Evolutionary conservation across 2,888 invertebrate genomes (phyloP), one percentile per base, ranked within the genome.

Genomic region (Chymomyza amoena): DNA sequence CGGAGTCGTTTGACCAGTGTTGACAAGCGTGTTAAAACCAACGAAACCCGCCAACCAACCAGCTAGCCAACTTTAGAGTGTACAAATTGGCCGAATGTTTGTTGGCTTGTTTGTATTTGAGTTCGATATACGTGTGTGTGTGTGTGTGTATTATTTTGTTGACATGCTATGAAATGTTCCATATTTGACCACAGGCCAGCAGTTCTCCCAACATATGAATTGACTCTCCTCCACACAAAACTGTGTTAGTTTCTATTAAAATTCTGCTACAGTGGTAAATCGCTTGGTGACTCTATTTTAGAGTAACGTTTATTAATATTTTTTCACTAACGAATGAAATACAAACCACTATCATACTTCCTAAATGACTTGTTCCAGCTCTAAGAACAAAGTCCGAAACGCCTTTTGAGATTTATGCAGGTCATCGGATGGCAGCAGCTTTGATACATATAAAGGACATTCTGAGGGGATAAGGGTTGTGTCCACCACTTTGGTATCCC

Each of bases 21-120:
- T 84, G 86, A 80, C 83, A 86, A 80, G 81, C 77, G 76, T 77
- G 81, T 77, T 75, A 80, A 82, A 68, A 72, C 50, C 66, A 39
- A 20, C 20, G 10, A 45, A 13, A 13, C 7, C 32, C 7, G 9
- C 32, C 32, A 32, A 32, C 36, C 15, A n/a, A 68, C 51, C 51
- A 20, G 5, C 54, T 59, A 32, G 16, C 65, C 45, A 45, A 18
- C 61, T 51, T 66, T 69, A 70, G 68, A 78, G 73, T 80, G 76
- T 79, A 80, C 79, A 79, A 79, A 80, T 79, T 76, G 78, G 64
- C 69, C 69, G 9, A 73, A 78, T 80, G 78, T 80, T 73, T 76
- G 72, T 72, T 73, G 77, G 68, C 50, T 68, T 62, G 45, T 18
- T 51, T 56, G 20, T 20, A 18, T 15, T 32, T 45, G 39, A 4